Evolutionary conservation across 30 jellyfish, hydroid and myxozoan species (phyloP).

Genomic region (Aurelia aurita complex sp. Pacific): DNA sequence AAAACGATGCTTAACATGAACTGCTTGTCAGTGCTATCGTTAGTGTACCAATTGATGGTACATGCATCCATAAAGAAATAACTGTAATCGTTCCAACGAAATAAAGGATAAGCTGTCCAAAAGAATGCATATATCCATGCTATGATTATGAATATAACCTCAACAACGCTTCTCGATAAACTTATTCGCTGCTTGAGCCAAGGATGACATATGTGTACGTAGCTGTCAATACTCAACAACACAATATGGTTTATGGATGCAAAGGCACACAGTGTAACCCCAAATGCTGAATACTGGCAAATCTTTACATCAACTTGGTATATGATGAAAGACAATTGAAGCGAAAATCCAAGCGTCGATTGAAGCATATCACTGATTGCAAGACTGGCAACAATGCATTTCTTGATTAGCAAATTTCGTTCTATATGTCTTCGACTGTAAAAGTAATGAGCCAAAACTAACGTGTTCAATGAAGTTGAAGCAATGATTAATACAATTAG

Average conservation of each 20-base stretch:
- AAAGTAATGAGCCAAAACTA: not conserved
- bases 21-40: not conserved
- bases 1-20: slow-evolving; percentile 1
- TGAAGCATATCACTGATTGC: slow-evolving; percentile 25
- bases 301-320: slow-evolving; percentile 5
- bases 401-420: slow-evolving; percentile 9
- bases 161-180: not conserved
- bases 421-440: not conserved
- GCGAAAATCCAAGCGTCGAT: slow-evolving; percentile 15
- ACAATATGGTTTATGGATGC: slow-evolving; percentile 9
- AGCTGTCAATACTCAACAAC: slow-evolving; percentile 15
- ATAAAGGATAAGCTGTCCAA: slow-evolving; percentile 42
- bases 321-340: slow-evolving; percentile 11
- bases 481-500: too few species aligned
- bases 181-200: slow-evolving; percentile 18
- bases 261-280: slow-evolving; percentile 23
- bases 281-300: slow-evolving; percentile 30
- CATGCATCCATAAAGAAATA: slow-evolving; percentile 6
- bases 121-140: slow-evolving; percentile 31
- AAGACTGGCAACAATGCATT: slow-evolving; percentile 4
- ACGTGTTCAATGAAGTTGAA: not conserved
- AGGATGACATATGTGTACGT: slow-evolving; percentile 28
- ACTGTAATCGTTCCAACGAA: slow-evolving; percentile 43
- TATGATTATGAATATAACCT: not conserved
- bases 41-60: slow-evolving; percentile 35